These are phyloP conservation scores for Gambelia wislizenii DNA, from an alignment of 2,797 vertebrate species.

Conservation along the genomic window DNA sequence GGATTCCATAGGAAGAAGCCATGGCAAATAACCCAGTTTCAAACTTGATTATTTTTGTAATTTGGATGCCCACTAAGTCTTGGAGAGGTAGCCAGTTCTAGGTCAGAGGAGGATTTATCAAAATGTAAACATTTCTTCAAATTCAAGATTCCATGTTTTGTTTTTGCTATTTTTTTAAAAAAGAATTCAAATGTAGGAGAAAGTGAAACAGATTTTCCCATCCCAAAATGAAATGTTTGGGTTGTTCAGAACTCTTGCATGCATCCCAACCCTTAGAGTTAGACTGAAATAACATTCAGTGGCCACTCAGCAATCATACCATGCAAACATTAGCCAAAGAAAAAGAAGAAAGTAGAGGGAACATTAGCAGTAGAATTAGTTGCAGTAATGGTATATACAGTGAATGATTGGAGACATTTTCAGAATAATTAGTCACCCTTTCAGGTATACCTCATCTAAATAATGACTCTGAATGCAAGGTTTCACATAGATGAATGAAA, in stretches of 20 bases:
- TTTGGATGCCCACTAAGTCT: too few relatives aligned
- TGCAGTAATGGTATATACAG: background rate
- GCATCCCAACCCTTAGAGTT: background rate
- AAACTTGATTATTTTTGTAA: too few relatives aligned
- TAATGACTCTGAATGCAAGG: slow-evolving; percentile 3
- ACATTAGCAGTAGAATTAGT: background rate
- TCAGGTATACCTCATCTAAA: slow-evolving; percentile 25
- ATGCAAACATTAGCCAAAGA: background rate
- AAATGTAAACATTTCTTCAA: too few relatives aligned
- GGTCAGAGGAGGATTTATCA: too few relatives aligned
- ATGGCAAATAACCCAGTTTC: too few relatives aligned
- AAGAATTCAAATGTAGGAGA: too few relatives aligned
- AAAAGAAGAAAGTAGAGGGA: background rate
- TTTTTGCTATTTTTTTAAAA: too few relatives aligned
- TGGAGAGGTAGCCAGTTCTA: too few relatives aligned
- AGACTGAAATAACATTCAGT: background rate
- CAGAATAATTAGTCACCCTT: background rate
- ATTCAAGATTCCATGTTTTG: too few relatives aligned
- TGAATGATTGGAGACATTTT: background rate
- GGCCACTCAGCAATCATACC: background rate
- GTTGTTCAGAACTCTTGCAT: background rate
- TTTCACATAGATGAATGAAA: background rate
- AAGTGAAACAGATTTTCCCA: too few relatives aligned
- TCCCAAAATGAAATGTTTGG: too few relatives aligned
- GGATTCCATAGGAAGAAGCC: too few relatives aligned